Percentiles rank a stretch among this genome's conserved stretches.
phyloP scores from a whole-genome alignment of 2,113 vertebrate species.

The Charina bottae region DNA sequence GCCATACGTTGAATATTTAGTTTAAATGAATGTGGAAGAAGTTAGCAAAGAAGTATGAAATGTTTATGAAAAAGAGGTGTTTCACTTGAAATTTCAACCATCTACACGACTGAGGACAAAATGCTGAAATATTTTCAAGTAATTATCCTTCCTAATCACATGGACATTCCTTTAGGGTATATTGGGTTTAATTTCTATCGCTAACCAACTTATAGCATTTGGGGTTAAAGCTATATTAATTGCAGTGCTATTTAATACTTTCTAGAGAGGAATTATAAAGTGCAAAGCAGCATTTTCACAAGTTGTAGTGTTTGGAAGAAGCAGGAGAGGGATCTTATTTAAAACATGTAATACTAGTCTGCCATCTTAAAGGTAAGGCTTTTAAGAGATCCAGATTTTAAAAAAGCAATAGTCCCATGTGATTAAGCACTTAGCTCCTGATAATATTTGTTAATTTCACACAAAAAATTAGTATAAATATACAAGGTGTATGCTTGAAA shows the following conservation, averaged over 20 bases:
- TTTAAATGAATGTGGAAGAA: not conserved
- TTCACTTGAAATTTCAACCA: not conserved
- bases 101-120: not conserved
- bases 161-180: not conserved
- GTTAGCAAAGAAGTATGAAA: not conserved
- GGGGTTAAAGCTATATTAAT: not conserved
- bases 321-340: not conserved
- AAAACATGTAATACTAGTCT: not conserved
- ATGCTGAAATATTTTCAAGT: not conserved
- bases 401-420: not conserved
- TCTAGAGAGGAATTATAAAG: not conserved
- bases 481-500: not conserved
- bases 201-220: not conserved
- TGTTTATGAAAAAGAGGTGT: not conserved
- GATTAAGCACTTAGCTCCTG: not conserved
- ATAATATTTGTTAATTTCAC: not conserved
- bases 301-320: not conserved
- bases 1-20: not conserved
- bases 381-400: not conserved
- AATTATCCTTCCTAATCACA: not conserved
- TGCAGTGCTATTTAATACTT: not conserved
- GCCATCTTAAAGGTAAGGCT: not conserved
- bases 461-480: not conserved
- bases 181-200: not conserved
- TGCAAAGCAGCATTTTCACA: not conserved